Evolutionary conservation across 2,888 invertebrate genomes (phyloP).

Genomic region (Pyrochroa serraticornis): DNA sequence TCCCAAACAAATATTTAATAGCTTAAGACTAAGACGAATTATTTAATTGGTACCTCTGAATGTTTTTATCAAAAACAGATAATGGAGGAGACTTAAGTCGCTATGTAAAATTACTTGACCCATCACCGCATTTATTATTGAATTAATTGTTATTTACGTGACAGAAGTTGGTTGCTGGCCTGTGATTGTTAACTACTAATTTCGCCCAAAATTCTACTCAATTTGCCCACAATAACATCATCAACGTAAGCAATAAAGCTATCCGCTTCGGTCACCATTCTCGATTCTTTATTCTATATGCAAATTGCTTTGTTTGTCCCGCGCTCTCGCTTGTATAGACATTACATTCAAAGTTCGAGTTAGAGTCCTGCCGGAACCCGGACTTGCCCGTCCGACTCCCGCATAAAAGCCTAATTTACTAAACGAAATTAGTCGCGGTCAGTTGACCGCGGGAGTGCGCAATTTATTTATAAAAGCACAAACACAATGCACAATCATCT

Average conservation of each 20-base stretch:
- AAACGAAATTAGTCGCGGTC: constrained; percentile 15
- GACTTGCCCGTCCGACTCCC: constrained; percentile 7
- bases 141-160: too few relatives aligned
- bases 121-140: too few relatives aligned
- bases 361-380: constrained; percentile 8
- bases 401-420: constrained; percentile 14
- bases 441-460: constrained; percentile 8
- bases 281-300: constrained; percentile 3
- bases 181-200: constrained; percentile 6
- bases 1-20: too few relatives aligned
- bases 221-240: too few relatives aligned
- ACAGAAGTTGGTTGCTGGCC: neutral
- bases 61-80: too few relatives aligned
- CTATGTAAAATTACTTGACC: too few relatives aligned
- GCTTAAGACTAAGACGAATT: too few relatives aligned
- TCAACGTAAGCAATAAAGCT: neutral
- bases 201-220: too few relatives aligned
- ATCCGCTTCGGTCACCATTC: neutral
- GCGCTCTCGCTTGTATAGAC: neutral
- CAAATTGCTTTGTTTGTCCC: constrained; percentile 4
- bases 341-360: constrained; percentile 5
- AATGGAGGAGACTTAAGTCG: too few relatives aligned
- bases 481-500: neutral
- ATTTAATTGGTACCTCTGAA: too few relatives aligned
- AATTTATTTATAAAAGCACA: constrained; percentile 9